Evolutionary conservation across 2,888 invertebrate species (phyloP).

Genomic region (Catotricha subobsoleta): DNA sequence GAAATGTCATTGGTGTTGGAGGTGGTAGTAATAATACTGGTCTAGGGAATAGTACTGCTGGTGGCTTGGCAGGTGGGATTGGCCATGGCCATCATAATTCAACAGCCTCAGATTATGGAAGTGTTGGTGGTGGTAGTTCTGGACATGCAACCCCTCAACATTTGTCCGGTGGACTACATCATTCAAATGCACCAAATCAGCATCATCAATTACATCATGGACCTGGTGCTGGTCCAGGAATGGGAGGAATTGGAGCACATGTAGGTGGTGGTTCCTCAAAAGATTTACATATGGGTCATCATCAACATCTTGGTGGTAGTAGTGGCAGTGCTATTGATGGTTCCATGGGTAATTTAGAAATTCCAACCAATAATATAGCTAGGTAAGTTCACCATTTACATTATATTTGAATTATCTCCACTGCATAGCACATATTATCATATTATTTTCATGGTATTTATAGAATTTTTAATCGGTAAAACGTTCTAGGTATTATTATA

Average conservation of each 20-base stretch:
- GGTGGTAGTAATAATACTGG: constrained; percentile 32
- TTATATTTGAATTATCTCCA: too few relatives aligned
- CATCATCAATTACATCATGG: constrained; percentile 5
- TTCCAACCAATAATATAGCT: constrained; percentile 22
- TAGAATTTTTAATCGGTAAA: too few relatives aligned
- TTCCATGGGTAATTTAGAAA: constrained; percentile 18
- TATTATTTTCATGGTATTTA: too few relatives aligned
- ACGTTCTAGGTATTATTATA: too few relatives aligned
- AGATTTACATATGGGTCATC: constrained; percentile 10
- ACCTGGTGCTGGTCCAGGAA: too few relatives aligned
- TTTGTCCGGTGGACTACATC: constrained; percentile 1
- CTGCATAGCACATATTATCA: too few relatives aligned
- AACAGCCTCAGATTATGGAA: constrained; percentile 2
- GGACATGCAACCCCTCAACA: constrained; percentile 9
- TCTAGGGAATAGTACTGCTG: constrained; percentile 20
- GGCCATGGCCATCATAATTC: constrained; percentile 3
- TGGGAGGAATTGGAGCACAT: neutral
- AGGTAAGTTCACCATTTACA: too few relatives aligned
- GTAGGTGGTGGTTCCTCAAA: constrained; percentile 7
- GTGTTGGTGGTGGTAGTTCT: constrained; percentile 3
- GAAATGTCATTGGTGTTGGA: constrained; percentile 15
- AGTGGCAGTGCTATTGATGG: constrained; percentile 21
- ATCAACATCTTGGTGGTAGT: constrained; percentile 11
- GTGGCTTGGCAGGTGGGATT: constrained; percentile 12
- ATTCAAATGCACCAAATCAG: too few relatives aligned